Conservation (phyloP, 2,888 invertebrate species). For the Oligia strigilis region DNA sequence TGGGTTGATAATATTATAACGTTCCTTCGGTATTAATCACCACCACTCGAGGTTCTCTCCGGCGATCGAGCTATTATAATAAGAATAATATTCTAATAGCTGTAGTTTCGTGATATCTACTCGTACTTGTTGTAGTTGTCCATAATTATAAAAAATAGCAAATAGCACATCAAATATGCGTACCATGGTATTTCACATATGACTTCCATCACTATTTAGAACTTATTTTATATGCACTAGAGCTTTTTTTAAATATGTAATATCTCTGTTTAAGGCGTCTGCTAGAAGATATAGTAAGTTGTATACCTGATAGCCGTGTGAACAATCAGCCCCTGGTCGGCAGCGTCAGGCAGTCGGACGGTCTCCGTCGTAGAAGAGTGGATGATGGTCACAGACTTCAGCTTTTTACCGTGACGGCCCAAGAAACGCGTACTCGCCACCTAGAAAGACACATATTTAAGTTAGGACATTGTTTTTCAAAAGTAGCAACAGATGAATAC, state of each 20-base stretch:
- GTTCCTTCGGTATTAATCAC: neutral
- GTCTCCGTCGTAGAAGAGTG: conserved; percentile 97
- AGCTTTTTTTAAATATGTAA: neutral
- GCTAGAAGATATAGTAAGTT: neutral
- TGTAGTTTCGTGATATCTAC: neutral
- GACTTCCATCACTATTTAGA: conserved; percentile 8
- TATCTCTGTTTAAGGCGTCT: neutral
- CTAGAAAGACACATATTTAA: conserved; percentile 83
- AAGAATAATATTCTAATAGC: neutral
- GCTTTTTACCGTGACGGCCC: conserved; percentile 95
- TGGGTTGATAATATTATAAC: neutral
- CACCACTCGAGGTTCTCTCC: neutral
- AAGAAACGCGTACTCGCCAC: conserved; percentile 95
- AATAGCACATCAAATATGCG: conserved; percentile 3
- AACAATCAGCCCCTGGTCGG: conserved; percentile 94
- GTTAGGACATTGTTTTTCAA: neutral
- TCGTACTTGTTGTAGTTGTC: neutral
- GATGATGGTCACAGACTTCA: conserved; percentile 96
- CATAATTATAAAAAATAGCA: neutral
- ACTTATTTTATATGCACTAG: neutral
- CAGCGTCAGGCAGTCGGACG: conserved; percentile 94
- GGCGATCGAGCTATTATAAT: neutral
- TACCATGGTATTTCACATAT: neutral
- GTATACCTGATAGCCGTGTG: conserved; percentile 94
- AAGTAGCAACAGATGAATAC: neutral